Conservation (phyloP, 2,797 vertebrate species). For the Propithecus deckenii region DNA sequence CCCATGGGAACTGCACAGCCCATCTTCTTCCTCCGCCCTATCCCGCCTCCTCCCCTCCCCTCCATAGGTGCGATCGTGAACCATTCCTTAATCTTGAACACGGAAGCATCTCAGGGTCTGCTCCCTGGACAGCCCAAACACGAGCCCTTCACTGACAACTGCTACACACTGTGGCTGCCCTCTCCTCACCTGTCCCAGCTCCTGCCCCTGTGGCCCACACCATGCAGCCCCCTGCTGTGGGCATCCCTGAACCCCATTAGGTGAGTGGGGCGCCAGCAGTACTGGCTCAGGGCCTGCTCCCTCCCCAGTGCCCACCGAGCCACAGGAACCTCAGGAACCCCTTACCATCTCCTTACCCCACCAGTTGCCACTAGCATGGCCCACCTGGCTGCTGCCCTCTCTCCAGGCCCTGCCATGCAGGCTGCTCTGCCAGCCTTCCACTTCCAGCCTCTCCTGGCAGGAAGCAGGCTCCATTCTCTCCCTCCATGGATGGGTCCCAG, state of each 20-base stretch:
- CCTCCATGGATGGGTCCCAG: not conserved
- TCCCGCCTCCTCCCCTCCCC: not conserved
- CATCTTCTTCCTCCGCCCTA: not conserved
- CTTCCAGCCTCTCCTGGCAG: no score
- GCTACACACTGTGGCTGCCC: not conserved
- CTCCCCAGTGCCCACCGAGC: not conserved
- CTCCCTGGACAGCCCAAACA: not conserved
- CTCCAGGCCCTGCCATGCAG: not conserved
- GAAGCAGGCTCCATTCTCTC: not conserved
- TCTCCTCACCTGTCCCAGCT: not conserved
- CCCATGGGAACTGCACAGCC: not conserved
- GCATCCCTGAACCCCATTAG: not conserved
- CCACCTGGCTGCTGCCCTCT: no score
- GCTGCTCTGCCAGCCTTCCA: not conserved
- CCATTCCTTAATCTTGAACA: not conserved
- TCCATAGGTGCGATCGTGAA: rapidly evolving
- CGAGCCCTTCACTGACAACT: not conserved
- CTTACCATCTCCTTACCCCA: not conserved
- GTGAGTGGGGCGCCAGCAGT: not conserved
- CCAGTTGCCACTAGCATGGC: not conserved
- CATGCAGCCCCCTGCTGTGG: not conserved
- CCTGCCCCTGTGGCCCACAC: not conserved
- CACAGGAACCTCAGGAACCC: not conserved
- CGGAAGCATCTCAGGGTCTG: not conserved
- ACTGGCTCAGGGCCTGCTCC: not conserved